phyloP scores from a whole-genome alignment of 1,140 invertebrate genomes.

The Pseudomyrmex gracilis region DNA sequence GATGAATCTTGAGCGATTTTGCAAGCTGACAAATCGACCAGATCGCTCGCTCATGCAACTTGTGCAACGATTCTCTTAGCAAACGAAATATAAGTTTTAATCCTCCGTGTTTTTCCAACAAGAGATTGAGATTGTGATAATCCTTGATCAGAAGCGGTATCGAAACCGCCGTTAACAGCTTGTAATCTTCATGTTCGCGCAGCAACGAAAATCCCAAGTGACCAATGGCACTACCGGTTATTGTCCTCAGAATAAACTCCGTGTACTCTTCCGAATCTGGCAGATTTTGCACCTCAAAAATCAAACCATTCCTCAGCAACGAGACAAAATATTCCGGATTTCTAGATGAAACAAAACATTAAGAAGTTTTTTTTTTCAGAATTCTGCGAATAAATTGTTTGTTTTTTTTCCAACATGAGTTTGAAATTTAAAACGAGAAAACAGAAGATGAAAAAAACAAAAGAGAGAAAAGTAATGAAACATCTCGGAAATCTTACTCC shows the following conservation, averaged over 20 bases:
- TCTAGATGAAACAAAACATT: constrained; percentile 63
- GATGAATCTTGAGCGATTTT: constrained; percentile 73
- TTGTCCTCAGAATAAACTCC: constrained; percentile 71
- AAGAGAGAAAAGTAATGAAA: background rate
- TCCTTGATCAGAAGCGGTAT: constrained; percentile 81
- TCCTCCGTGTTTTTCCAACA: constrained; percentile 79
- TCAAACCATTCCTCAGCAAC: constrained; percentile 81
- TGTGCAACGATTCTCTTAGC: constrained; percentile 70
- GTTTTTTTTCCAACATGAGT: background rate
- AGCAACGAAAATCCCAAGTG: constrained; percentile 77
- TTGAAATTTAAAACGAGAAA: background rate
- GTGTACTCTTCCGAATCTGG: constrained; percentile 73
- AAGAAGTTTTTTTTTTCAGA: background rate
- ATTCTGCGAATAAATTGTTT: background rate
- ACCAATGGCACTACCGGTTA: constrained; percentile 79
- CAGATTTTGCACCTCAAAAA: constrained; percentile 80
- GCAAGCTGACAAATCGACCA: constrained; percentile 80
- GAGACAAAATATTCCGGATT: constrained; percentile 79
- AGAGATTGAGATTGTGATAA: constrained; percentile 67
- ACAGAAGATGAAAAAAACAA: background rate
- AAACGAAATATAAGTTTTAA: constrained; percentile 79
- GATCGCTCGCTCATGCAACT: constrained; percentile 78
- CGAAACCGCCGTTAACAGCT: constrained; percentile 79
- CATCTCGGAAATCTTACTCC: constrained; percentile 67
- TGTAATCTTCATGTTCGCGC: constrained; percentile 77